A percentile compares a stretch with the other conserved stretches of the same genome.
Conservation (phyloP, 1,140 invertebrate genomes). For the Macrobrachium nipponense region DNA sequence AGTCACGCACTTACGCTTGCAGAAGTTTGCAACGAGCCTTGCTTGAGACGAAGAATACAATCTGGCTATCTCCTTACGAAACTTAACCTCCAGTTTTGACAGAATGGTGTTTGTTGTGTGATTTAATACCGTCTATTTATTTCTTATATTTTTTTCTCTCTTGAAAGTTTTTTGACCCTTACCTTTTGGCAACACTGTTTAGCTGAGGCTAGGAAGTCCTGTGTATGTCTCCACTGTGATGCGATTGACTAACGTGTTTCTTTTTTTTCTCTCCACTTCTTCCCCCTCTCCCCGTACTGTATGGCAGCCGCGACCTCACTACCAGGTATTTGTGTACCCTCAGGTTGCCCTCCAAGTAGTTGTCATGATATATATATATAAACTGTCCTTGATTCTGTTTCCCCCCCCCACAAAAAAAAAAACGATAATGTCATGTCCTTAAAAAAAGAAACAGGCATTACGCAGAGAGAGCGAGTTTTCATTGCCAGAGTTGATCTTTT, state of each 20-base stretch:
- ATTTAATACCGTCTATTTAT: too few species aligned
- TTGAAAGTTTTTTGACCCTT: too few species aligned
- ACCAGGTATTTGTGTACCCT: conserved; percentile 58
- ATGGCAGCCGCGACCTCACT: conserved; percentile 60
- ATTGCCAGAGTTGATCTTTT: too few species aligned
- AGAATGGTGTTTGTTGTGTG: too few species aligned
- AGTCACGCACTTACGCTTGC: too few species aligned
- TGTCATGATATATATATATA: conserved; percentile 24
- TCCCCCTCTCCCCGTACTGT: conserved; percentile 47
- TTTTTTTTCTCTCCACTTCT: conserved; percentile 38
- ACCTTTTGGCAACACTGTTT: too few species aligned
- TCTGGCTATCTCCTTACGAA: too few species aligned
- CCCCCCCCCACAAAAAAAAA: neutral
- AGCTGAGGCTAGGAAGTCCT: neutral
- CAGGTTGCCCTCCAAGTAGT: conserved; percentile 47
- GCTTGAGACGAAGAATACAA: too few species aligned
- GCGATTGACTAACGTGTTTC: conserved; percentile 50
- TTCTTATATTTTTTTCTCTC: too few species aligned
- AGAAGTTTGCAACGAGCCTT: too few species aligned
- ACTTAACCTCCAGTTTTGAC: too few species aligned
- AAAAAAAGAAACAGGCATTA: conserved; percentile 3
- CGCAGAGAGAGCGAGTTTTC: too few species aligned
- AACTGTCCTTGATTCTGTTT: conserved; percentile 30
- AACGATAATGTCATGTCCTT: conserved; percentile 43
- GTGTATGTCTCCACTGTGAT: conserved; percentile 27